A percentile compares a stretch with the other conserved stretches of the same genome.
Conservation (phyloP, 2,113 vertebrate species). For the Amazona guildingii region DNA sequence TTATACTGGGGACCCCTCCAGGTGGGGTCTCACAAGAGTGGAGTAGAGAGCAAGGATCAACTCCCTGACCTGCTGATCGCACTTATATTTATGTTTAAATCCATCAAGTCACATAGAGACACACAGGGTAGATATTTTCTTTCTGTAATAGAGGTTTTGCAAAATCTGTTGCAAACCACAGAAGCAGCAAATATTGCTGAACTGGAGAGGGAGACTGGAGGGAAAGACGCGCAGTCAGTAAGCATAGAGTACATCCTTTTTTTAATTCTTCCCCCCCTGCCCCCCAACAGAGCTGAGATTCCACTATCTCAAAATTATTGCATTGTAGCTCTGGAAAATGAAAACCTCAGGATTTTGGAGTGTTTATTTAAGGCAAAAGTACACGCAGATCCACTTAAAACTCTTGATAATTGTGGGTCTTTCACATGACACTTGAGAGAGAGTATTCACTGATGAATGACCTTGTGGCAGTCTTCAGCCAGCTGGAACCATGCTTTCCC, state of each 20-base stretch:
- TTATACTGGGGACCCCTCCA: background rate
- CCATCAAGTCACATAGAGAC: background rate
- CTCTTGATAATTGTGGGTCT: background rate
- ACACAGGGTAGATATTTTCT: background rate
- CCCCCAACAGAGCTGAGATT: background rate
- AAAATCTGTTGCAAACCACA: background rate
- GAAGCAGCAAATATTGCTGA: background rate
- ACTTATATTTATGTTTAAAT: background rate
- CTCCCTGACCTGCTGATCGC: background rate
- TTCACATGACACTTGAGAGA: constrained; percentile 4
- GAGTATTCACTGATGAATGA: constrained; percentile 40
- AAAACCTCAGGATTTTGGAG: background rate
- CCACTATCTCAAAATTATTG: background rate
- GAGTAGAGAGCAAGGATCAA: background rate
- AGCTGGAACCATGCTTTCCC: constrained; percentile 59
- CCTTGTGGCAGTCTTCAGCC: constrained; percentile 54
- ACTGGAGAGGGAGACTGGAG: background rate
- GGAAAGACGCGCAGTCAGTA: background rate
- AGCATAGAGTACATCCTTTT: background rate
- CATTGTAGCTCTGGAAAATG: background rate
- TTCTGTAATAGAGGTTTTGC: background rate
- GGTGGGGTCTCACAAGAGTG: background rate
- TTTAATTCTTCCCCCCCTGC: background rate
- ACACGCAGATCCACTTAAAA: background rate
- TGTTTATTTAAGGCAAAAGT: constrained; percentile 4